A percentile compares a stretch with the other conserved stretches of the same genome.
These are phyloP conservation scores for Metellina segmentata DNA, from an alignment of 2,888 invertebrate genomes.

Conservation along the genomic window DNA sequence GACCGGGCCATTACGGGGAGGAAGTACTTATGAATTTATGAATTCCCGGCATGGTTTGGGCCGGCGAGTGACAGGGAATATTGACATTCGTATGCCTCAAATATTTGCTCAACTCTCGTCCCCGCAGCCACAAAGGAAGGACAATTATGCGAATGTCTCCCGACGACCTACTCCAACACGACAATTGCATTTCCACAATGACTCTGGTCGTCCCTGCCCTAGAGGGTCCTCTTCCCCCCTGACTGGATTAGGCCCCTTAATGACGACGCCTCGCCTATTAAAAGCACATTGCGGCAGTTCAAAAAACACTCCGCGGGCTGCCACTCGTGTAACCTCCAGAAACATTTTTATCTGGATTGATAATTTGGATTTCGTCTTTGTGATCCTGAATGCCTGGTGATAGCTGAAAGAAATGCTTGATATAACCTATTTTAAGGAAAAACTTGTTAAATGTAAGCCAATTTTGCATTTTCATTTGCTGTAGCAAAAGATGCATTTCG, in stretches of 20 bases:
- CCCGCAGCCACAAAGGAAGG: conserved; percentile 70
- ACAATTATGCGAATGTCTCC: conserved; percentile 76
- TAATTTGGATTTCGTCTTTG: not conserved
- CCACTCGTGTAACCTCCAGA: not conserved
- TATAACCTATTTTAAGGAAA: no score
- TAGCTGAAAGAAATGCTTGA: no score
- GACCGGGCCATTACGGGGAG: conserved; percentile 72
- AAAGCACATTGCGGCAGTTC: conserved; percentile 48
- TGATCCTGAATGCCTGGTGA: no score
- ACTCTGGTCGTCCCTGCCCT: conserved; percentile 58
- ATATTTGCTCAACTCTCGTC: conserved; percentile 76
- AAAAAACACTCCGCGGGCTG: not conserved
- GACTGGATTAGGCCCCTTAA: conserved; percentile 59
- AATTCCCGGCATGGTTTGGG: conserved; percentile 72
- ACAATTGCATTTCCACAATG: conserved; percentile 77
- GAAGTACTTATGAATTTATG: conserved; percentile 77
- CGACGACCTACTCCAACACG: conserved; percentile 74
- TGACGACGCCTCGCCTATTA: conserved; percentile 65
- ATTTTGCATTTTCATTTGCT: no score
- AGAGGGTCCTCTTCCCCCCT: conserved; percentile 33
- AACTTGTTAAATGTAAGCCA: no score
- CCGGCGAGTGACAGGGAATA: conserved; percentile 48
- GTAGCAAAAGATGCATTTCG: no score
- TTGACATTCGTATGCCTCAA: conserved; percentile 74
- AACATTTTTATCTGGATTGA: not conserved